A percentile compares a stretch with the other conserved stretches of the same genome.
Evolutionary conservation across 2,113 vertebrate genomes (phyloP).

Genomic region (Illadopsis cleaveri): DNA sequence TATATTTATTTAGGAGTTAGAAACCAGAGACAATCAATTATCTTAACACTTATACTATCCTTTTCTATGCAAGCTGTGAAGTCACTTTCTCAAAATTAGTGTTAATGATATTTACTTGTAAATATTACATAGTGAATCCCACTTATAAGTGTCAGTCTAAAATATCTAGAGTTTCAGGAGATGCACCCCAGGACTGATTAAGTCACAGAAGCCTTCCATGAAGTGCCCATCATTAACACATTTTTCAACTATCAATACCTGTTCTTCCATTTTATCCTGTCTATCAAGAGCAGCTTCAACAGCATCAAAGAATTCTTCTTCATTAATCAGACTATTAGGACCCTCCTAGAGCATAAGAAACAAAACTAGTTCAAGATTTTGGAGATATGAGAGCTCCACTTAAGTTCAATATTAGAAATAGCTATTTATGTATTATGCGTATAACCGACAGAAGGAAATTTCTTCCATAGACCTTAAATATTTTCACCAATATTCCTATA

Average conservation of each 20-base stretch:
- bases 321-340: conserved; percentile 95
- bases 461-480: neutral
- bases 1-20: neutral
- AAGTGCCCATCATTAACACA: neutral
- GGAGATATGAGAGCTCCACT: neutral
- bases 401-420: neutral
- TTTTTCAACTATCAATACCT: conserved; percentile 75
- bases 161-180: neutral
- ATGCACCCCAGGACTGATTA: neutral
- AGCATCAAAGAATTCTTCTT: conserved; percentile 97
- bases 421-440: neutral
- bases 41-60: neutral
- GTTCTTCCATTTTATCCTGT: conserved; percentile 96
- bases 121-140: neutral
- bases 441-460: neutral
- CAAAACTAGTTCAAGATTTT: neutral
- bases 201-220: neutral
- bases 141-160: neutral
- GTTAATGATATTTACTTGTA: neutral
- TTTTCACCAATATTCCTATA: neutral
- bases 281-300: conserved; percentile 95
- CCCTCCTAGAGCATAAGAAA: conserved; percentile 86
- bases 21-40: neutral
- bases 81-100: neutral
- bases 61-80: neutral